These are phyloP conservation scores for Muricea muricata DNA, from an alignment of 92 coral and sea anemone species.

Conservation along the genomic window DNA sequence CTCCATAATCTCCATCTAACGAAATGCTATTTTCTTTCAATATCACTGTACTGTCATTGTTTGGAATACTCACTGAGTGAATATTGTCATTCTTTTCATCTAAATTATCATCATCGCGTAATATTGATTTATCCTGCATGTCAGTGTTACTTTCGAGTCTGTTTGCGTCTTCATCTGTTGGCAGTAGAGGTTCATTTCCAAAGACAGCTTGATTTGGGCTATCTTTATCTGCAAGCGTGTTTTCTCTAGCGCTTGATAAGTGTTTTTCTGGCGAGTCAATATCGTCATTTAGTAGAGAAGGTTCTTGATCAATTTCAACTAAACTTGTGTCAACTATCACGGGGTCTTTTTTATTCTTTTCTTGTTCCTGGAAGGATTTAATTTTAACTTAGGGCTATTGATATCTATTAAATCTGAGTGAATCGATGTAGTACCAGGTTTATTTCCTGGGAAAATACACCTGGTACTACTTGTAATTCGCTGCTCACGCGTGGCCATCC, in stretches of 20 bases:
- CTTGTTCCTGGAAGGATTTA: background rate
- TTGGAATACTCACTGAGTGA: background rate
- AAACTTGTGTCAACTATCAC: slow-evolving; percentile 2
- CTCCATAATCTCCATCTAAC: background rate
- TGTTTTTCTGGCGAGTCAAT: background rate
- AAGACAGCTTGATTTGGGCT: background rate
- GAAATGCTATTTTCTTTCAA: background rate
- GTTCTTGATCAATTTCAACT: background rate
- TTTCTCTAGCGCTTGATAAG: background rate
- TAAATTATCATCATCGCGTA: background rate
- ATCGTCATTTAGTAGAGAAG: background rate
- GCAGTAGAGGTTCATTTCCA: background rate
- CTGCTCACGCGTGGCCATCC: too few species aligned
- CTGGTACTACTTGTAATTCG: too few species aligned
- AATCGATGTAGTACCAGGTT: too few species aligned
- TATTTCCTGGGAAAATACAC: too few species aligned
- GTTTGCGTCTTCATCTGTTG: background rate
- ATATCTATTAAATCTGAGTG: too few species aligned
- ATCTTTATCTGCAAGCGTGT: background rate
- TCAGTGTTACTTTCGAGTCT: background rate
- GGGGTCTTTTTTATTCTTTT: background rate
- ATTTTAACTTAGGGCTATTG: background rate
- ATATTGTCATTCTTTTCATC: slow-evolving; percentile 9
- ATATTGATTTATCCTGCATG: background rate
- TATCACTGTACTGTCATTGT: background rate